A percentile compares a stretch with the other conserved stretches of the same genome.
Evolutionary conservation across 1,140 invertebrate genomes (phyloP).

Genomic region (Psix sp.): DNA sequence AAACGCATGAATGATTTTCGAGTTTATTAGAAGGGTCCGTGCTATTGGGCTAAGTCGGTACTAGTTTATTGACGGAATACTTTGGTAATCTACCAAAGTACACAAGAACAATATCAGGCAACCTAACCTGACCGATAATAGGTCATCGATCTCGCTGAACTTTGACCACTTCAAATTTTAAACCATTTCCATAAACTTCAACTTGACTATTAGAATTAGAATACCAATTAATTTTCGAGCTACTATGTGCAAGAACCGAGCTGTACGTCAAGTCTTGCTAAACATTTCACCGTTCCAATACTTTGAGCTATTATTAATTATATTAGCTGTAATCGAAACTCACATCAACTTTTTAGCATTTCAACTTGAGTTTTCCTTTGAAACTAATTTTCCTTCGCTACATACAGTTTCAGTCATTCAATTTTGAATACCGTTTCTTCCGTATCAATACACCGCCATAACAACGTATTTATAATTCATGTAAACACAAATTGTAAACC

Average conservation of each 20-base stretch:
- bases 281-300: neutral
- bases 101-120: constrained; percentile 66
- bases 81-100: constrained; percentile 63
- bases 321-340: no score
- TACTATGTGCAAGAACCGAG: constrained; percentile 2
- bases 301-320: neutral
- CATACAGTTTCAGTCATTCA: no score
- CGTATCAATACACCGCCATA: no score
- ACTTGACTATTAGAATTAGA: constrained; percentile 23
- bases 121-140: constrained; percentile 53
- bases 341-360: no score
- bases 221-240: constrained; percentile 23
- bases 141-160: constrained; percentile 39
- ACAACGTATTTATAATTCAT: no score
- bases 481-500: neutral
- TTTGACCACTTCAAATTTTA: constrained; percentile 31
- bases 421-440: no score
- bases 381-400: no score
- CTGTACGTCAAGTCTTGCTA: constrained; percentile 5
- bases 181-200: constrained; percentile 22
- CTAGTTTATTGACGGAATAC: constrained; percentile 55
- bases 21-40: constrained; percentile 15
- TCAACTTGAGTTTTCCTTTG: no score
- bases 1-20: constrained; percentile 45
- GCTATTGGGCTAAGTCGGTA: constrained; percentile 31